phyloP scores from a whole-genome alignment of 2,797 vertebrate genomes.

The Tauraco hartlaubi region DNA sequence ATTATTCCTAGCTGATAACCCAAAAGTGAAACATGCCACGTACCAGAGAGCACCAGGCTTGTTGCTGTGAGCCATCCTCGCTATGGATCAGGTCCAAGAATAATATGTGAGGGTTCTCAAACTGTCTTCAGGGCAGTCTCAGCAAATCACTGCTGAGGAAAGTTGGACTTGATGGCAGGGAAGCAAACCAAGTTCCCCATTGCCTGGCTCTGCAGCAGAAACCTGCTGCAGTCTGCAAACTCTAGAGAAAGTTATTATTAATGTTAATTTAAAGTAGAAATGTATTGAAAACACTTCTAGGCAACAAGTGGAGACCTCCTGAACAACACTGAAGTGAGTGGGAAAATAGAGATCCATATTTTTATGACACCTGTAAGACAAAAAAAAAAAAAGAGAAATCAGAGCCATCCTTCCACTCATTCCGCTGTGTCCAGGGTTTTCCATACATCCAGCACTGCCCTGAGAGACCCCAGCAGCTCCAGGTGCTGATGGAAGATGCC shows the following conservation, averaged over 20 bases:
- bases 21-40: not conserved
- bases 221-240: not conserved
- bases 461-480: not conserved
- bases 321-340: not conserved
- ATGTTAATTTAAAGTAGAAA: not conserved
- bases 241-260: not conserved
- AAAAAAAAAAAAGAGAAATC: not conserved
- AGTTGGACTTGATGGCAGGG: not conserved
- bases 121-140: not conserved
- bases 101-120: not conserved
- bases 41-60: not conserved
- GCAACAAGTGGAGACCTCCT: not conserved
- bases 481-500: not conserved
- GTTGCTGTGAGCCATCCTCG: not conserved
- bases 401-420: not conserved
- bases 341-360: not conserved
- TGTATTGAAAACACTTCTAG: not conserved
- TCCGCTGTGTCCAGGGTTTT: not conserved
- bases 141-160: not conserved
- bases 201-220: not conserved
- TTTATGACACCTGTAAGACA: fast-evolving
- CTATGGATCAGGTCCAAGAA: not conserved
- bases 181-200: not conserved
- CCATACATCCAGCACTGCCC: fast-evolving
- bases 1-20: not conserved